Base-by-base conservation (phyloP, 2,797 vertebrate genomes). In the Dicrostonyx torquatus region DNA sequence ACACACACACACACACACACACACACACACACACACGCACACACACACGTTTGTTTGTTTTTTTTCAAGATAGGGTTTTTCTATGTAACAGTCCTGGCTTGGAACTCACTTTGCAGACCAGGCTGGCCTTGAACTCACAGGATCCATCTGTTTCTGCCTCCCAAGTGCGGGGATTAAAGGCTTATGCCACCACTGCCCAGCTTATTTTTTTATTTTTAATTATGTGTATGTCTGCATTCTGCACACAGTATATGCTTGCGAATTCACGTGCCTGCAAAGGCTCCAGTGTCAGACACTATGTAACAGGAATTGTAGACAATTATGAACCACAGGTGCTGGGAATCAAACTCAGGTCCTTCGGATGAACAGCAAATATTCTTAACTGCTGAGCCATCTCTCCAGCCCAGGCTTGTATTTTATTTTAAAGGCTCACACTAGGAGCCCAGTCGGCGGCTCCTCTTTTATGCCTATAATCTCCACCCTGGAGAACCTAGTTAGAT, bases 401-500 rank as follows among this genome's bases (percentile, higher is more conserved):
- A 48, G 40, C 43, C 31, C 45, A 64, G 58, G 50, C 20, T 48
- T 88, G 20, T 50, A 8, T 37, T 66, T 86, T 50, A 8, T 37
- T 66, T 86, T 78, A 50, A 87, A 87, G 45, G 43, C 79, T 89
- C 45, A 37, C 53, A 34, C 50, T 55, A 55, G 89, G 62, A 79
- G 37, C n/a, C 75, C 22, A 64, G 5, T 58, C 73, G 60, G 34
- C 12, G 1, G 26, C 13, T 17, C 14, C 18, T 89, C 17, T 68
- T 14, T 3, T 34, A 26, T 34, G 26, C 87, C 78, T 77, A 9
- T 22, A 60, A 17, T 82, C 77, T 58, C 84, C 34, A 77, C 86
- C 77, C 24, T 58, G 79, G 79, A 90, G 87, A 95, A 64, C 55
- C 55, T 79, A 43, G 43, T 50, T 84, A 62, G 79, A 45, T 78